Percentiles rank a stretch among this genome's conserved stretches.
phyloP scores from a whole-genome alignment of 2,888 invertebrate species.

The Osmoderma eremita region DNA sequence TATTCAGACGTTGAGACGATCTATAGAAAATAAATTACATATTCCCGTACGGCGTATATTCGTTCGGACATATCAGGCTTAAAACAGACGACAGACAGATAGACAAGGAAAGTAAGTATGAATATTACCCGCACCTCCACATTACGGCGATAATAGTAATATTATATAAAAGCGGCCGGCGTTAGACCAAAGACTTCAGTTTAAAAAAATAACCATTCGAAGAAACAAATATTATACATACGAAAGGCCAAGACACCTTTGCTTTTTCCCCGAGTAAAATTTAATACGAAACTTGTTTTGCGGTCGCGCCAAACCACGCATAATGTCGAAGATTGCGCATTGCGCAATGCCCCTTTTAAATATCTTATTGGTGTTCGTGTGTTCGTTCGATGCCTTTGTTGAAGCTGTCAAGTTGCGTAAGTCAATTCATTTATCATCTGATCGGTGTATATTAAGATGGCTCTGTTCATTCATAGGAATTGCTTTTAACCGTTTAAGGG shows the following conservation, averaged over 20 bases:
- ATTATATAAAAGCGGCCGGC: conserved; percentile 8
- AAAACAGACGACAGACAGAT: not conserved
- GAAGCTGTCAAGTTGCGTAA: conserved; percentile 20
- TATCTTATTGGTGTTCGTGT: conserved; percentile 1
- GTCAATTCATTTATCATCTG: not conserved
- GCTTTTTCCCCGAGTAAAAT: not conserved
- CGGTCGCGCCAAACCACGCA: too few relatives aligned
- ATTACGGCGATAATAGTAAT: conserved; percentile 9
- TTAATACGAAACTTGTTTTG: too few relatives aligned
- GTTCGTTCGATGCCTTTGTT: not conserved
- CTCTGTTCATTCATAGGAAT: too few relatives aligned
- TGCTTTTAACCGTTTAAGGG: too few relatives aligned
- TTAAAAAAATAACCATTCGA: not conserved
- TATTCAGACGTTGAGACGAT: too few relatives aligned
- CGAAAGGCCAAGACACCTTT: not conserved
- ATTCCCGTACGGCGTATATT: too few relatives aligned
- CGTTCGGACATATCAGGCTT: too few relatives aligned
- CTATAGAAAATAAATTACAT: too few relatives aligned
- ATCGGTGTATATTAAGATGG: too few relatives aligned
- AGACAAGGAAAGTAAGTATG: not conserved
- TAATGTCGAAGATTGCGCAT: not conserved
- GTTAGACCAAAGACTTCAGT: conserved; percentile 14
- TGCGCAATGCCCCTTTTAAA: conserved; percentile 2
- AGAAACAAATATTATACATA: not conserved
- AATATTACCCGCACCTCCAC: not conserved